These are phyloP conservation scores for Lithobates sylvaticus DNA, from an alignment of 2,797 vertebrate species.

Conservation along the genomic window DNA sequence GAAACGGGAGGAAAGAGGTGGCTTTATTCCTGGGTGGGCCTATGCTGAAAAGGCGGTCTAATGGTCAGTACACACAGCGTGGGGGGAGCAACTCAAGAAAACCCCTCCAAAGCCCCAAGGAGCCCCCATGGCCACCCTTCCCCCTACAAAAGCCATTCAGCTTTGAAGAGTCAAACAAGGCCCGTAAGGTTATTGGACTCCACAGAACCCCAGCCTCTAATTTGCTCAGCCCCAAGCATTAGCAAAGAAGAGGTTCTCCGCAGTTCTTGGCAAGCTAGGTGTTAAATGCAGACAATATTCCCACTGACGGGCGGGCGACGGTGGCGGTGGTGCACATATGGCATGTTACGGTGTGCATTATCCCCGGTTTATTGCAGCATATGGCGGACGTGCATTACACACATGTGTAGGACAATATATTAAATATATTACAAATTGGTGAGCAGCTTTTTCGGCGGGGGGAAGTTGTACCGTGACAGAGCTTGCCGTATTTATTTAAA, in stretches of 20 bases:
- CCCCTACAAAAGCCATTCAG: no score
- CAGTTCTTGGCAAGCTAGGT: neutral
- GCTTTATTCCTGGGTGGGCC: no score
- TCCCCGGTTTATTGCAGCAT: slow-evolving; percentile 40
- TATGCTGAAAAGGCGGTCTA: no score
- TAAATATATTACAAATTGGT: slow-evolving; percentile 31
- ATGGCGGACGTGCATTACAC: slow-evolving; percentile 41
- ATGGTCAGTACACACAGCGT: no score
- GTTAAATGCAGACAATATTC: slow-evolving; percentile 5
- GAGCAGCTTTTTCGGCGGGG: neutral
- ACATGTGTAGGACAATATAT: slow-evolving; percentile 40
- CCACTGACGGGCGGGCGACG: neutral
- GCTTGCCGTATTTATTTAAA: slow-evolving; percentile 31
- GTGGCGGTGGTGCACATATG: slow-evolving; percentile 31
- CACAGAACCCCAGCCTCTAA: no score
- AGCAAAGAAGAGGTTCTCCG: neutral
- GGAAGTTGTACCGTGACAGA: neutral
- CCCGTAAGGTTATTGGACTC: no score
- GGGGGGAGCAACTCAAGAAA: no score
- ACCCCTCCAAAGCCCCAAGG: no score
- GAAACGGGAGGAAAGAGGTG: no score
- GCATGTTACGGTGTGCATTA: slow-evolving; percentile 9
- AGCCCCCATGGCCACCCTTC: no score
- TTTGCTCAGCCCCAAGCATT: neutral
- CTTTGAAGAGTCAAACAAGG: no score